Evolutionary conservation across 2,113 vertebrate species (phyloP).

Genomic region (Xenopus tropicalis): DNA sequence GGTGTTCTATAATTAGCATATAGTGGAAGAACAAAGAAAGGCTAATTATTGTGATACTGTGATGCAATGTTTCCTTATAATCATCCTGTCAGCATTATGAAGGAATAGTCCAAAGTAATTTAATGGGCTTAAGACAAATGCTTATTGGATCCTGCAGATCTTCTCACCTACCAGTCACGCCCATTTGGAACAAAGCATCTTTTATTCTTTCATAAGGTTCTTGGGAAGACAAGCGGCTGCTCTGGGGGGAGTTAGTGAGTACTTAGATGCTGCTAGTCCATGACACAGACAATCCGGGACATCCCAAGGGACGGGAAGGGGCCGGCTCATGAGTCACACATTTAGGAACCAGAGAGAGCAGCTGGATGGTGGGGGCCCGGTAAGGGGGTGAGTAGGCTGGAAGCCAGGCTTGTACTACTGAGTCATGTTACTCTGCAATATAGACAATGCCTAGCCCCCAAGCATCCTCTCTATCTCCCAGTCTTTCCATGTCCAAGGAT

Average conservation of each 20-base stretch:
- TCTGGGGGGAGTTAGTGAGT: neutral
- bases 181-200: neutral
- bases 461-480: neutral
- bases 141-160: too few species aligned
- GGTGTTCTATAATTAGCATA: too few species aligned
- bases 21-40: too few species aligned
- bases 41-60: too few species aligned
- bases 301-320: neutral
- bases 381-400: neutral
- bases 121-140: too few species aligned
- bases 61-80: too few species aligned
- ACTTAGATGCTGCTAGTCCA: neutral
- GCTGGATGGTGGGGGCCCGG: slow-evolving; percentile 13
- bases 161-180: neutral
- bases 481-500: too few species aligned
- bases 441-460: slow-evolving; percentile 8
- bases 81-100: too few species aligned
- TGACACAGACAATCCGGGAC: neutral
- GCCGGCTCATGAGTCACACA: slow-evolving; percentile 5
- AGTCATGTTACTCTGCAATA: slow-evolving; percentile 23
- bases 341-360: slow-evolving; percentile 15
- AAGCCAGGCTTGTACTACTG: neutral
- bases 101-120: too few species aligned
- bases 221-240: neutral
- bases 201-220: neutral